Conservation (phyloP, 2,888 invertebrate genomes). For the Ectobius pallidus region DNA sequence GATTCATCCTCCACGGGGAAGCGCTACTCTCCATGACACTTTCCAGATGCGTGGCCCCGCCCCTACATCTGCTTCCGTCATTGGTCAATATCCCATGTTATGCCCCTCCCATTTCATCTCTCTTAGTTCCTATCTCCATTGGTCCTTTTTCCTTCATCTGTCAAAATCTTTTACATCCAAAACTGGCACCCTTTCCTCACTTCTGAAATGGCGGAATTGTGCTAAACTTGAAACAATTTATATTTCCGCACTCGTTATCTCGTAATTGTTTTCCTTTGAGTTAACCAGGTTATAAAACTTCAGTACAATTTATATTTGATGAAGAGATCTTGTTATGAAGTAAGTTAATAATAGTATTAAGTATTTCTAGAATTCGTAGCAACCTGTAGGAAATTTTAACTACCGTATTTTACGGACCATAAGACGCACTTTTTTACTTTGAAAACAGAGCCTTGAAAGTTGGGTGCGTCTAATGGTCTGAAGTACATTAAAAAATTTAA, state of each 20-base stretch:
- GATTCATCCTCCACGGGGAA: constrained; percentile 27
- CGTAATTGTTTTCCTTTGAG: too few relatives aligned
- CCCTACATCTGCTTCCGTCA: not conserved
- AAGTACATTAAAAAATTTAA: too few relatives aligned
- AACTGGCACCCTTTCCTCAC: not conserved
- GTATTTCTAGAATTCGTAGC: too few relatives aligned
- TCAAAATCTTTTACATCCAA: constrained; percentile 20
- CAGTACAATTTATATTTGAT: too few relatives aligned
- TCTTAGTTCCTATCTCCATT: constrained; percentile 12
- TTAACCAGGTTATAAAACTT: too few relatives aligned
- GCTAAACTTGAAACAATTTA: not conserved
- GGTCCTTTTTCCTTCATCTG: constrained; percentile 24
- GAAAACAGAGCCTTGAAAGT: too few relatives aligned
- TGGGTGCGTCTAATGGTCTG: too few relatives aligned
- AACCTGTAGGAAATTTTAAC: too few relatives aligned
- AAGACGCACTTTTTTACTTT: too few relatives aligned
- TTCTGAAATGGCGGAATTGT: not conserved
- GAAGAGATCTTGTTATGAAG: too few relatives aligned
- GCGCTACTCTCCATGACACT: constrained; percentile 19
- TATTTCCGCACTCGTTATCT: not conserved
- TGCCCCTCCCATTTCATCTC: constrained; percentile 22
- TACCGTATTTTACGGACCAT: too few relatives aligned
- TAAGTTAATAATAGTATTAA: too few relatives aligned
- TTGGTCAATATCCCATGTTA: constrained; percentile 12
- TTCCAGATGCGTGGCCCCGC: not conserved